A percentile compares a stretch with the other conserved stretches of the same genome.
Evolutionary conservation across 2,888 invertebrate species (phyloP).

Genomic region (Noctua comes): DNA sequence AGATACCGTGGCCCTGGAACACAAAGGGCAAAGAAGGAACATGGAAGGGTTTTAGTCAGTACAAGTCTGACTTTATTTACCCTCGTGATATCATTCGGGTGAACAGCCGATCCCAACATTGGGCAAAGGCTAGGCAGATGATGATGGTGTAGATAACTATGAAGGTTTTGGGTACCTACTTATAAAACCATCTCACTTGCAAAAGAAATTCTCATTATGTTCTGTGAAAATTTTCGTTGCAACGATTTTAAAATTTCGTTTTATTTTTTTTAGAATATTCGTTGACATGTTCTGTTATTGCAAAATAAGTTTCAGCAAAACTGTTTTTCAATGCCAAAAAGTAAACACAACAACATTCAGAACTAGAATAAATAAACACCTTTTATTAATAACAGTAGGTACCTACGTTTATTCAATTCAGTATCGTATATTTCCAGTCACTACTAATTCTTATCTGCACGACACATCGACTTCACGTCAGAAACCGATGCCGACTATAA

Average conservation of each 20-base stretch:
- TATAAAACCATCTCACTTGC: background rate
- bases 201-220: no score
- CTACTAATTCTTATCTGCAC: constrained; percentile 21
- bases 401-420: background rate
- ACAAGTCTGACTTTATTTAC: no score
- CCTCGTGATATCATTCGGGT: no score
- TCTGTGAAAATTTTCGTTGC: background rate
- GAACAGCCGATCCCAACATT: no score
- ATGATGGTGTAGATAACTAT: background rate
- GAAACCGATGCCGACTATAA: constrained; percentile 19
- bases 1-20: no score
- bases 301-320: background rate
- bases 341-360: background rate
- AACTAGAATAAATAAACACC: background rate
- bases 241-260: background rate
- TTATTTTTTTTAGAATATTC: background rate
- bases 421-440: background rate
- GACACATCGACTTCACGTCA: constrained; percentile 21
- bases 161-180: background rate
- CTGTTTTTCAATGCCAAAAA: background rate
- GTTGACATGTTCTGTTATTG: background rate
- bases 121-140: no score
- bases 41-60: no score
- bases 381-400: constrained; percentile 6
- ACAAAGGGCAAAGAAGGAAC: no score